Base-by-base conservation (phyloP, 2,113 vertebrate species). In the Saguinus imperator region DNA sequence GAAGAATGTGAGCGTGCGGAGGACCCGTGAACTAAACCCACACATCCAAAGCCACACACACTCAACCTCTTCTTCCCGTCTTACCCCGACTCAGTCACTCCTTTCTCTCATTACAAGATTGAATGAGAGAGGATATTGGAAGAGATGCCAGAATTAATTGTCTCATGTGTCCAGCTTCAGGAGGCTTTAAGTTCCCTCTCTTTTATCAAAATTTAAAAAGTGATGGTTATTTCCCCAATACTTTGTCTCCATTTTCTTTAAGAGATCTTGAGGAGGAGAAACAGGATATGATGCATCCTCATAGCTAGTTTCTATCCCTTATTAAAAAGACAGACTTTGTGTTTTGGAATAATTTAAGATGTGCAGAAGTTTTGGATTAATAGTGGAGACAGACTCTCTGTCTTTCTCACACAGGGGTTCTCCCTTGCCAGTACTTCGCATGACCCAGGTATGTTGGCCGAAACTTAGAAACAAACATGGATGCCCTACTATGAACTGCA, bases 1-100 rank as follows among this genome's bases (percentile, higher is more conserved):
- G 27, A 29, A 75, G 43, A 43, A 40, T 13, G 4, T 23, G 11
- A 6, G 5, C 27, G 1, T 1, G 5, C 5, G 25, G 35, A 68
- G 16, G 35, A 76, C 0, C 9, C 10, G 1, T 2, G 27, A 12
- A 32, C 11, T 13, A 18, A 83, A 21, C 7, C 7, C 32, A 8
- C 29, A 45, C 35, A 10, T 11, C 12, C 12, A 32, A 32, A 43
- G 23, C 4, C 2, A 13, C 13, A 18, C 66, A 32, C 0, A 17
- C 2, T 13, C 27, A 6, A 6, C 4, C 5, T 10, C 21, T 13
- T 4, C 21, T 21, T 20, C 17, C 27, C 4, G 4, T 4, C 48
- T 21, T 43, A 18, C n/a, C 25, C 11, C 0, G 0, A n/a, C 25
- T 18, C 9, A 9, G 4, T n/a, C 14, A 6, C 5, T n/a, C 43